Evolutionary conservation across 2,797 vertebrate genomes (phyloP), one percentile per base, ranked within the genome.

Genomic region (Enteromius unitaeniatus): DNA sequence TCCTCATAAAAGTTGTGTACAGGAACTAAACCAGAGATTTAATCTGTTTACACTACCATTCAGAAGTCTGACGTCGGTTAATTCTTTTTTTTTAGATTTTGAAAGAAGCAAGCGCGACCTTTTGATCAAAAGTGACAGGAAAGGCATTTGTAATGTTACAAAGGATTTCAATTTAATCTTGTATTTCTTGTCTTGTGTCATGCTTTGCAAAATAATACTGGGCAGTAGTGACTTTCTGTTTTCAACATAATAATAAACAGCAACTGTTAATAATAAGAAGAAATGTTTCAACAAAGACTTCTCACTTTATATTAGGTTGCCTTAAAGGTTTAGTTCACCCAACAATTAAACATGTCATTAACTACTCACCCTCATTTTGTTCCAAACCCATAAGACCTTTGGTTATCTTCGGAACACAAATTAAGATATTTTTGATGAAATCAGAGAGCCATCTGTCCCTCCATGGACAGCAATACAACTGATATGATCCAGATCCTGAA

Each of bases 21-120:
- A 53, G n/a, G 55, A 37, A 75, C 21, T 28, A 62, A 40, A 37
- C 10, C 8, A 26, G 14, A 76, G 15, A 45, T 74, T n/a, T 49
- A 49, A 51, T 40, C 74, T 34, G 77, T 78, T 78, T 78, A 34
- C 60, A n/a, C 77, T 31, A n/a, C 26, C 6, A 1, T 49, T 65
- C 42, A 78, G 47, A 47, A 3, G 19, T 42, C 40, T 76, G 73
- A 76, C 21, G 13, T 42, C 31, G 15, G 13, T 34, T 0, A 9
- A 15, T 26, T 4, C 0, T 40, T 28, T 65, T 28, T 65, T 28
- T 64, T 11, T 40, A 0, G 17, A 31, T 74, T 74, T 23, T 23
- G 7, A 17, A 75, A 40, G 28, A 55, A 37, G 10, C 28, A 75
- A 21, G 19, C 6, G n/a, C 0, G 21, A 23, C 26, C 17, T 47